Evolutionary conservation across 1,140 invertebrate genomes (phyloP).

Genomic region (Drosophila neocordata): DNA sequence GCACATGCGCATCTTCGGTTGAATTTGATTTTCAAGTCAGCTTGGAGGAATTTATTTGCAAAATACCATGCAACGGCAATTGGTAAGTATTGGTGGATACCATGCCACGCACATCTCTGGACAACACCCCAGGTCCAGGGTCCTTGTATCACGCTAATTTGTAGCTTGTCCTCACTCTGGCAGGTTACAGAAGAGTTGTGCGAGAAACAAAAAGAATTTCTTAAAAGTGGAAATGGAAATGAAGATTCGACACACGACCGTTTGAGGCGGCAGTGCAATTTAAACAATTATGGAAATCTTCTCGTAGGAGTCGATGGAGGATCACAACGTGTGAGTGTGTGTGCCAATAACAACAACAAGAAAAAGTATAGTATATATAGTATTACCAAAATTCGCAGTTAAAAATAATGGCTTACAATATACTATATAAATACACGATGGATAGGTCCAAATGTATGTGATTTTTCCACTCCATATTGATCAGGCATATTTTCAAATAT

Average conservation of each 20-base stretch:
- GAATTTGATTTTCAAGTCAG: slow-evolving; percentile 32
- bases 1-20: slow-evolving; percentile 52
- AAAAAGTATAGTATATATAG: neutral
- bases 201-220: slow-evolving; percentile 56
- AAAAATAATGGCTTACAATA: neutral
- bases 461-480: too few relatives aligned
- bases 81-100: neutral
- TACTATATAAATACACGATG: too few relatives aligned
- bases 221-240: slow-evolving; percentile 42
- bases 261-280: slow-evolving; percentile 36
- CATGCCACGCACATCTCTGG: neutral
- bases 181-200: slow-evolving; percentile 21
- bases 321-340: neutral
- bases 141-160: slow-evolving; percentile 51
- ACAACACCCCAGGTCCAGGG: slow-evolving; percentile 29
- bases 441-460: too few relatives aligned
- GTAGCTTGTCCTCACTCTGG: slow-evolving; percentile 47
- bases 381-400: neutral
- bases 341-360: slow-evolving; percentile 2
- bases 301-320: slow-evolving; percentile 17
- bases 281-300: slow-evolving; percentile 66
- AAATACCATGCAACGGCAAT: slow-evolving; percentile 44
- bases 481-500: too few relatives aligned
- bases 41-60: slow-evolving; percentile 66
- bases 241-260: slow-evolving; percentile 55